Conservation (phyloP, 1,140 invertebrate species). For the Drosophila santomea region DNA sequence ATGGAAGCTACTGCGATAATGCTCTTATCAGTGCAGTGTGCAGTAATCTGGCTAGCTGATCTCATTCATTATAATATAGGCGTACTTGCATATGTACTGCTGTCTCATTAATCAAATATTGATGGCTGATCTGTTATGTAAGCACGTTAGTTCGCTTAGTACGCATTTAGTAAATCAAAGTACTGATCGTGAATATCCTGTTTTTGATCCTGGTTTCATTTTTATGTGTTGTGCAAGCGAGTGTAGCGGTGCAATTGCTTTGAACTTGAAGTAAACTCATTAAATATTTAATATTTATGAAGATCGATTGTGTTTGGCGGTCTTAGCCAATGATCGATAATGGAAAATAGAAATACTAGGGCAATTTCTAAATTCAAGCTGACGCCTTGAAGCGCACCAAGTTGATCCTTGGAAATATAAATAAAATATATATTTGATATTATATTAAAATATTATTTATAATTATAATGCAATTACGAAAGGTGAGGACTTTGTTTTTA, state of each 20-base stretch:
- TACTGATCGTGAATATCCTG: no score
- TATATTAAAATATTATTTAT: no score
- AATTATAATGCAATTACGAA: background rate
- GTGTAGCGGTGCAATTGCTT: slow-evolving; percentile 3
- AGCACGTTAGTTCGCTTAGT: slow-evolving; percentile 16
- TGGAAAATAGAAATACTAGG: background rate
- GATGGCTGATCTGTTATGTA: slow-evolving; percentile 23
- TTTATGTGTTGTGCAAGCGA: no score
- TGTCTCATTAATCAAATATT: slow-evolving; percentile 38
- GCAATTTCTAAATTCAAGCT: background rate
- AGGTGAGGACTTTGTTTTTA: background rate
- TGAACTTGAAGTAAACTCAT: slow-evolving; percentile 10
- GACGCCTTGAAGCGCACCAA: no score
- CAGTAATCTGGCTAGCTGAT: slow-evolving; percentile 33
- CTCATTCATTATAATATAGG: slow-evolving; percentile 50
- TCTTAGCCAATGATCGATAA: slow-evolving; percentile 5
- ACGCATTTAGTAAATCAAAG: background rate
- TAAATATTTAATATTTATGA: slow-evolving; percentile 2
- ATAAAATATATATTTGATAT: background rate
- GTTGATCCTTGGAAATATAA: background rate
- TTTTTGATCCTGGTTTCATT: no score
- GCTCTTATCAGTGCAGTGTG: slow-evolving; percentile 9
- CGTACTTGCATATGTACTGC: background rate
- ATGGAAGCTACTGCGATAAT: background rate
- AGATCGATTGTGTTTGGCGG: slow-evolving; percentile 7